phyloP scores from a whole-genome alignment of 2,888 invertebrate genomes.

The Trachelus stipa region DNA sequence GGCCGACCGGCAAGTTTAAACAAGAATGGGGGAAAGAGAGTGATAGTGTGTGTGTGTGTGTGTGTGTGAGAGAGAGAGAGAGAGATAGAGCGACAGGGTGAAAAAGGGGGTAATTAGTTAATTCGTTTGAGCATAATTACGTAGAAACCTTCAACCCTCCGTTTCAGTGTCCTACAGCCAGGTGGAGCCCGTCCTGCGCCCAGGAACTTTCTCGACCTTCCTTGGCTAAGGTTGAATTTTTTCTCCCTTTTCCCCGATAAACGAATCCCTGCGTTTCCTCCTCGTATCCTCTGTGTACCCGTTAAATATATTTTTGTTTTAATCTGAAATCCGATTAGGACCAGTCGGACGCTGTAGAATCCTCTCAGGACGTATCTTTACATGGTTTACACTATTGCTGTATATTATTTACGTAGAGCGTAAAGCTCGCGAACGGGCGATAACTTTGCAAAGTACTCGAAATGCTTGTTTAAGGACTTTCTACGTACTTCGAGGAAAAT shows the following conservation, averaged over 20 bases:
- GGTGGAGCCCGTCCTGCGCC: background rate
- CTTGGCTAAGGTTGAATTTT: background rate
- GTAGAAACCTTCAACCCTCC: conserved; percentile 26
- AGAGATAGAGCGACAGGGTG: background rate
- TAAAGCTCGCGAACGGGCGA: background rate
- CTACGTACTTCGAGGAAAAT: background rate
- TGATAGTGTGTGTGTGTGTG: background rate
- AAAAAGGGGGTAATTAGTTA: conserved; percentile 47
- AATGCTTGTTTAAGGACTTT: background rate
- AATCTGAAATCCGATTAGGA: background rate
- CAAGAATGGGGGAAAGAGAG: conserved; percentile 30
- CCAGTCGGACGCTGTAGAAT: background rate
- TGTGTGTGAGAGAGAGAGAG: background rate
- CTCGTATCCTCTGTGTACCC: background rate
- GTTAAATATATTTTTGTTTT: background rate
- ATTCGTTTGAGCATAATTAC: conserved; percentile 47
- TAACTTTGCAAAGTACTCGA: background rate
- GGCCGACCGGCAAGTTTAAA: conserved; percentile 36
- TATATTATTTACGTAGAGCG: background rate
- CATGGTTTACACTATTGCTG: background rate
- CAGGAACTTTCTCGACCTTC: background rate
- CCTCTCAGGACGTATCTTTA: background rate
- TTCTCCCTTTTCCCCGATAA: background rate
- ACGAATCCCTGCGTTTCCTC: background rate
- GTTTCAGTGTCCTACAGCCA: background rate